Base-by-base conservation (phyloP, 2,888 invertebrate genomes). In the Melanophora roralis region DNA sequence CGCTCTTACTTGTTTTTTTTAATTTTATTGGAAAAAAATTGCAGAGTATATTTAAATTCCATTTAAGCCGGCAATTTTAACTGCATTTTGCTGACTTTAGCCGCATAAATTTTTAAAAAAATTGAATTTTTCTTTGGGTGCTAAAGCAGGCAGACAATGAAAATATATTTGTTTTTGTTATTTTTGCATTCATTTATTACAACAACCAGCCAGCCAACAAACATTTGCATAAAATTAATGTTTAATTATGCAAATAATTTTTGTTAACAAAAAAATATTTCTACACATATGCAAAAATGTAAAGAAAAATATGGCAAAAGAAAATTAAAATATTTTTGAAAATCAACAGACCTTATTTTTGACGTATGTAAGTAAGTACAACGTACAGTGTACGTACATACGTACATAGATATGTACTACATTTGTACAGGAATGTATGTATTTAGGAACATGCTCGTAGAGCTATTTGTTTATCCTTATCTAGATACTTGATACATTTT, bases 221-320 rank as follows among this genome's bases (percentile, higher is more conserved):
- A 64, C 36, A 11, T 5, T 49, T 69, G 36, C 59, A 59, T 47
- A 59, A 38, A 59, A 47, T 49, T 49, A 57, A 38, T 49, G 57
- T 49, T 69, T 59, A 69, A 69, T 69, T 69, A 69, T 69, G 69
- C 69, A 69, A 69, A 69, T 49, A 69, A 69, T 59, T 47, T 27
- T 69, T 36, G 16, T 59, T 49, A 47, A 23, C 55, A 55, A 36
- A 38, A 38, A 57, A 38, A 53, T n/a, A n/a, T n/a, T n/a, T n/a
- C n/a, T n/a, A n/a, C n/a, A n/a, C n/a, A n/a, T n/a, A n/a, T 27
- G 34, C 12, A 55, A 19, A 59, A 14, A 23, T 21, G n/a, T n/a
- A 14, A 23, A 34, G 21, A 43, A 53, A 67, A 21, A 34, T 68
- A 36, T 51, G 27, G 57, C 38, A 69, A 68, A 68, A 40, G 21